phyloP scores from a whole-genome alignment of 2,113 vertebrate genomes.

The Antechinus stuartii region DNA sequence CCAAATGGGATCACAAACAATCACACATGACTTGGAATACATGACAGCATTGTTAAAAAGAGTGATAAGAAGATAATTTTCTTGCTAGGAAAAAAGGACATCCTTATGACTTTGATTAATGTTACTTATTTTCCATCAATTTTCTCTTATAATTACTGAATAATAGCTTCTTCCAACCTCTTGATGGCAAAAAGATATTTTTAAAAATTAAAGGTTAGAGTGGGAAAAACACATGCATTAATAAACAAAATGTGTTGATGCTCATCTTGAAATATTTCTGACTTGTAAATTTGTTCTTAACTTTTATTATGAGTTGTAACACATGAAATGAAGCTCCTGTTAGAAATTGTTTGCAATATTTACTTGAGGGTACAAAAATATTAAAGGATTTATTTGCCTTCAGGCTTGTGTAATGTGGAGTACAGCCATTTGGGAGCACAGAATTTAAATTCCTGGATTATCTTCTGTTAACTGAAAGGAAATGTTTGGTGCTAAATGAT shows the following conservation, averaged over 20 bases:
- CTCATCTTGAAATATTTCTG: slow-evolving; percentile 33
- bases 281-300: slow-evolving; percentile 48
- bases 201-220: neutral
- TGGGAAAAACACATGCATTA: slow-evolving; percentile 11
- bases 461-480: slow-evolving; percentile 63
- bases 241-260: neutral
- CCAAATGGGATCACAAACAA: neutral
- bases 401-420: slow-evolving; percentile 28
- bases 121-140: neutral
- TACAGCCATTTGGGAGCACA: slow-evolving; percentile 53
- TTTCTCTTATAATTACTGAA: neutral
- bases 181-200: neutral
- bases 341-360: slow-evolving; percentile 69
- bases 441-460: slow-evolving; percentile 68
- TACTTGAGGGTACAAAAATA: slow-evolving; percentile 49
- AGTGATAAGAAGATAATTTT: neutral
- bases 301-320: slow-evolving; percentile 53
- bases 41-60: neutral
- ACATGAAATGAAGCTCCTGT: slow-evolving; percentile 60
- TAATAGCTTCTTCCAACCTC: neutral
- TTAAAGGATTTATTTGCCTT: slow-evolving; percentile 54
- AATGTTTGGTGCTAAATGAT: slow-evolving; percentile 56
- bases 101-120: neutral
- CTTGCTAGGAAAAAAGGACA: neutral
- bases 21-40: neutral